Base-by-base conservation (phyloP, 2,797 vertebrate species). In the Esox masquinongy region DNA sequence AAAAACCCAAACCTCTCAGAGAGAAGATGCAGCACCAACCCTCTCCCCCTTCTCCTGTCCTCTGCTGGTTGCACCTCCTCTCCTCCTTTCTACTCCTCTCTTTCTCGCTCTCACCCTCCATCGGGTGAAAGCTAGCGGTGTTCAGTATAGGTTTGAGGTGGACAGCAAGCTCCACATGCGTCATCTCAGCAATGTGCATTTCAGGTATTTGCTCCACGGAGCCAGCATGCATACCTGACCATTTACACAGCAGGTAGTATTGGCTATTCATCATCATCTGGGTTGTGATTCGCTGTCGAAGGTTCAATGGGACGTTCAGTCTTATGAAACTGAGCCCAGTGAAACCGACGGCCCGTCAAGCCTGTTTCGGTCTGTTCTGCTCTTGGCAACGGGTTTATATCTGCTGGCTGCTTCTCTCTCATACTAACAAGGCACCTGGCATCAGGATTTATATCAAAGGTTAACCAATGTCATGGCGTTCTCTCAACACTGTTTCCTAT, bases 21-120 rank as follows among this genome's bases (percentile, higher is more conserved):
- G 47, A 49, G 47, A 49, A 49, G 47, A 49, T 87, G 87, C 81
- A 85, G 89, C 90, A 91, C 93, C 90, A 89, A 88, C 89, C 82
- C 73, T 72, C 68, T 61, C n/a, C 61, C 70, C 73, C 59, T 50
- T 39, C 88, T 91, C 89, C 92, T 92, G 29, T 31, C 83, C 87
- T 85, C 85, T 74, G 29, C 29, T 31, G 29, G 29, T 49, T 72
- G 71, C 66, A 39, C 24, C 24, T 75, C 68, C 29, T 61, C 77
- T 70, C 80, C 82, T 83, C 87, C 85, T 77, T 78, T 84, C 86
- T 80, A 78, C 80, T 79, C 79, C 83, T 87, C 43, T 82, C 89
- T 84, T n/a, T 83, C 80, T 84, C 82, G 80, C 89, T 87, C 86
- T 81, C 81, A 85, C 79, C 78, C 81, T 84, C 73, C 77, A 76